These are phyloP conservation scores for Carcharodon carcharias DNA, from an alignment of 2,797 vertebrate species.

Conservation along the genomic window DNA sequence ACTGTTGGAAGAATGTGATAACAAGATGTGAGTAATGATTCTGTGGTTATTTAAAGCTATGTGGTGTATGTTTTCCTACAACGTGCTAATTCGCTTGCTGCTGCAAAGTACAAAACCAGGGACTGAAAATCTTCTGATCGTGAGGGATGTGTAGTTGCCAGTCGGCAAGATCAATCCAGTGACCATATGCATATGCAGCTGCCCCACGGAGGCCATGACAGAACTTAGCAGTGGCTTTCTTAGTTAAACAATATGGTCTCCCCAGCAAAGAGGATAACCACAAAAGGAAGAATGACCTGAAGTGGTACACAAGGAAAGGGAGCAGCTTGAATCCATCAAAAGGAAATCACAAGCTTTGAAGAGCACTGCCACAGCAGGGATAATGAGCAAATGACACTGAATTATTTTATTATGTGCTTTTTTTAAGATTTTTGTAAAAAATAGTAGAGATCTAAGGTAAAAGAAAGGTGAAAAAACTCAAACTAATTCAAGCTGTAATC, in stretches of 20 bases:
- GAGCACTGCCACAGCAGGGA: neutral
- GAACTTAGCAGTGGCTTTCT: neutral
- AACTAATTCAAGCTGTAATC: neutral
- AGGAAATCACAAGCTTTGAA: neutral
- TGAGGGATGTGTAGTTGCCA: neutral
- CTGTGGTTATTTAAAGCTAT: constrained; percentile 26
- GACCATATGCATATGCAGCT: neutral
- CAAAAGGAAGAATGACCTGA: neutral
- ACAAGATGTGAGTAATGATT: constrained; percentile 13
- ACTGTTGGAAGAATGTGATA: neutral
- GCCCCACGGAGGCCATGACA: neutral
- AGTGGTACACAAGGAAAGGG: neutral
- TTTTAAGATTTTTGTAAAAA: neutral
- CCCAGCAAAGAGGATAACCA: neutral
- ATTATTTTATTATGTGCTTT: neutral
- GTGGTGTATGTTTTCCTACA: neutral
- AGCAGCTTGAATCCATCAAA: neutral
- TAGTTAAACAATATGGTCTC: neutral
- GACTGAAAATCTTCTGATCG: constrained; percentile 6
- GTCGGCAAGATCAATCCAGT: neutral
- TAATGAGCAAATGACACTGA: neutral
- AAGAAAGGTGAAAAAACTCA: neutral
- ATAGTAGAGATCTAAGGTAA: neutral
- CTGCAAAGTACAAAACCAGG: neutral
- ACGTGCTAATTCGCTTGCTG: constrained; percentile 13